Evolutionary conservation across 37 sponge, comb jelly and placozoan species (phyloP).

Genomic region (Crambe crambe): DNA sequence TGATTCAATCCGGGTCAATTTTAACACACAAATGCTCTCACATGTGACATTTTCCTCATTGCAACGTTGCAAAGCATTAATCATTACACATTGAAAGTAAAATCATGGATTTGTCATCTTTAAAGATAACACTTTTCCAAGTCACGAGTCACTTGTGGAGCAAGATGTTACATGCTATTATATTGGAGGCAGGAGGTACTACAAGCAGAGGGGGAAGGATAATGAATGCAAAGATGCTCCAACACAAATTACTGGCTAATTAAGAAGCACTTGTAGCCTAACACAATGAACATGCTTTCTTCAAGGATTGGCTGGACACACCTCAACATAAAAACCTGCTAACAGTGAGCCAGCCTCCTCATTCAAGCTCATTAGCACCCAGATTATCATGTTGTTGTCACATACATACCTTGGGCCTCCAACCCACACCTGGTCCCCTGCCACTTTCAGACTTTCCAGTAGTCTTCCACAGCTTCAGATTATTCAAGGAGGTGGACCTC

Average conservation of each 20-base stretch:
- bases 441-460: slow-evolving; percentile 16
- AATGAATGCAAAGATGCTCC: no score
- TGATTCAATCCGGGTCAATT: background rate
- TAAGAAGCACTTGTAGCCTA: background rate
- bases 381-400: background rate
- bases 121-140: no score
- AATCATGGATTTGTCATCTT: no score
- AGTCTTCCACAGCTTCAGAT: background rate
- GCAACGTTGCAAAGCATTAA: no score
- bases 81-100: no score
- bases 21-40: background rate
- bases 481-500: background rate
- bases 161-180: no score
- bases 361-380: background rate
- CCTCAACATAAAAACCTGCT: background rate
- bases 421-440: slow-evolving; percentile 13
- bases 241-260: background rate
- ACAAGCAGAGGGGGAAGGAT: no score
- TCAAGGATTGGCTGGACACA: background rate
- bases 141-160: no score
- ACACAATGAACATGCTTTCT: background rate
- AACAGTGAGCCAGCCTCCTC: background rate
- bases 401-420: slow-evolving; percentile 45
- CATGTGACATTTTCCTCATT: no score
- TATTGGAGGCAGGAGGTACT: no score